Evolutionary conservation across 2,888 invertebrate genomes (phyloP).

Genomic region (Melanotus villosus): DNA sequence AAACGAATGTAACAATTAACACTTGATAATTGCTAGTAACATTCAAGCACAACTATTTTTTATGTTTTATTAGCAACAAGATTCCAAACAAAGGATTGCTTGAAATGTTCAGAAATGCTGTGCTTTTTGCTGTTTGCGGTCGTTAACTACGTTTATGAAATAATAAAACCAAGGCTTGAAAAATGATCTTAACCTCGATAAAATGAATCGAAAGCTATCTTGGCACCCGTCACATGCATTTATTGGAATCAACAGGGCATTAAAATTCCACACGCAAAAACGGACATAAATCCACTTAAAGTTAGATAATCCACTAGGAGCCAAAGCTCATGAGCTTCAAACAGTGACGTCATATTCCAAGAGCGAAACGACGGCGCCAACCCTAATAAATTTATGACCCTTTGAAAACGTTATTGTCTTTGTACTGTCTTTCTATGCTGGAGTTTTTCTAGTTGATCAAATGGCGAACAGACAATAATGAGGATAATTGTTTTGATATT

Average conservation of each 20-base stretch:
- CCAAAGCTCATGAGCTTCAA: conserved; percentile 24
- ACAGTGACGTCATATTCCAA: conserved; percentile 31
- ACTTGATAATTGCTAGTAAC: no score
- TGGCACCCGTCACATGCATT: no score
- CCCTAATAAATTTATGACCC: conserved; percentile 32
- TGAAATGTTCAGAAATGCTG: no score
- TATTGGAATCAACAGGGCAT: conserved; percentile 9
- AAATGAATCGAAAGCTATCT: no score
- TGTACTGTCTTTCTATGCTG: not conserved
- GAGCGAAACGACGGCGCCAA: conserved; percentile 25
- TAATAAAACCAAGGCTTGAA: no score
- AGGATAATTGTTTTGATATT: not conserved
- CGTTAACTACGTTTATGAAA: no score
- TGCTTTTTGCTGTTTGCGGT: no score
- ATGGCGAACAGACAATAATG: not conserved
- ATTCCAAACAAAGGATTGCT: no score
- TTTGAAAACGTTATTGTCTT: conserved; percentile 6
- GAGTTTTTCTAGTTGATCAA: not conserved
- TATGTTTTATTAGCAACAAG: no score
- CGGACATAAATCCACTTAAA: conserved; percentile 13
- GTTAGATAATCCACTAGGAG: conserved; percentile 2
- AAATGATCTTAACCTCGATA: no score
- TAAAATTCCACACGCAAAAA: conserved; percentile 15
- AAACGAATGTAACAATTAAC: no score
- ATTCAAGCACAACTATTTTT: no score